These are phyloP conservation scores for roundworm (Caenorhabditis elegans) DNA, from an alignment of 1,140 invertebrate genomes.

Conservation along the genomic window DNA sequence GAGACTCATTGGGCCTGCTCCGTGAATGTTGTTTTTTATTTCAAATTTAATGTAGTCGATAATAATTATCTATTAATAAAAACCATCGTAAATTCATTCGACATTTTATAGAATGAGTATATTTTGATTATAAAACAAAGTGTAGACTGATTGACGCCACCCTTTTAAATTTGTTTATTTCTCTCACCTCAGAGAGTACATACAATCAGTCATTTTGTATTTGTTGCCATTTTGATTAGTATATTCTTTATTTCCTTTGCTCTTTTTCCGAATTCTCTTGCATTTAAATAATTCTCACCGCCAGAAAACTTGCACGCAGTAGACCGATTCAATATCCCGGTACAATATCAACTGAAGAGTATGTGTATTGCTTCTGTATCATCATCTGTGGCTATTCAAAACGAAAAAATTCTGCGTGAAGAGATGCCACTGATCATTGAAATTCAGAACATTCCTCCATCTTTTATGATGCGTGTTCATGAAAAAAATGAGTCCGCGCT, in stretches of 20 bases:
- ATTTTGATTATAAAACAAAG: too few species aligned
- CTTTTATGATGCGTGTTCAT: background rate
- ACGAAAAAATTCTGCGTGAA: background rate
- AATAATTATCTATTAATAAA: too few species aligned
- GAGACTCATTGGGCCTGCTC: conserved; percentile 1
- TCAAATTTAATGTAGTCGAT: background rate
- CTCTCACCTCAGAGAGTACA: too few species aligned
- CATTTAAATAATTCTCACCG: background rate
- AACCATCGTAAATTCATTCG: too few species aligned
- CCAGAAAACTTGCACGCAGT: background rate
- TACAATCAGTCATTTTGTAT: too few species aligned
- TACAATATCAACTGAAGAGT: background rate
- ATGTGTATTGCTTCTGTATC: background rate
- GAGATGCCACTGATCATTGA: background rate
- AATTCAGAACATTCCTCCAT: background rate
- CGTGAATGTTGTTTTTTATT: too few species aligned
- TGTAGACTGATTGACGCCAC: background rate
- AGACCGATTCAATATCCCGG: background rate
- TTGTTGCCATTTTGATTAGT: too few species aligned
- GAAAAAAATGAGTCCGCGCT: background rate
- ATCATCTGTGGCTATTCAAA: background rate
- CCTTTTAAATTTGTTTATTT: background rate
- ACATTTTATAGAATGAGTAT: too few species aligned
- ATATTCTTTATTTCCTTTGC: too few species aligned
- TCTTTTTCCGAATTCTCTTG: background rate